Evolutionary conservation across 2,797 vertebrate genomes (phyloP), one percentile per base, ranked within the genome.

Genomic region (Rhabdomys pumilio): DNA sequence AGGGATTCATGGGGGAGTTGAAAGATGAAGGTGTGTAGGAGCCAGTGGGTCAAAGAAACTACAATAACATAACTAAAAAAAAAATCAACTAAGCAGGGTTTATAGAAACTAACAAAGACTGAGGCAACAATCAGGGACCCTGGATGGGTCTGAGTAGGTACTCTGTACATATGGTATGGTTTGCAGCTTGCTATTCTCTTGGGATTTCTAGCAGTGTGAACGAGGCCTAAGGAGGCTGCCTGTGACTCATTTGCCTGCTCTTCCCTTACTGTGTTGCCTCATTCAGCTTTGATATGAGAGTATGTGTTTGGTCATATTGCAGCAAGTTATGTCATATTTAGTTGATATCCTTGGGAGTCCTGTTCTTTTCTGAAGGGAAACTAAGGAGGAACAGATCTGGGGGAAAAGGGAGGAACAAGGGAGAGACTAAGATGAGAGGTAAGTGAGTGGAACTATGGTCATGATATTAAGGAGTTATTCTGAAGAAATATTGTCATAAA

Each of bases 401-500:
- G 22, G 11, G 2, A 14, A 41, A 75, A 5, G 22, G 22, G 22
- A 44, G 41, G 38, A 44, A 13, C 22, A 24, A 41, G 38, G 4
- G 73, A 44, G 20, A 75, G 10, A 44, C 11, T 26, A 22, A 41
- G 12, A 44, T 41, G 73, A 75, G 41, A 75, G 73, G 11, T 6
- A 14, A 24, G 41, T 11, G 20, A 12, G 20, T n/a, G 11, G 12
- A 75, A 75, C 22, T 44, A 24, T 44, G 19, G 22, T n/a, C 67
- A 69, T 19, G 34, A 69, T 69, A 69, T n/a, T 69, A 69, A 69
- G 5, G 34, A 19, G 67, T 2, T 19, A 69, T 69, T 85, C 69
- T 69, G 22, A 94, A 53, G 17, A 94, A 85, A 67, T 82, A 22
- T 63, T 26, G 89, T 24, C 22, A 34, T 72, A 88, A 91, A 82